Evolutionary conservation across 2,113 vertebrate species (phyloP).

Genomic region (Recurvirostra avosetta): DNA sequence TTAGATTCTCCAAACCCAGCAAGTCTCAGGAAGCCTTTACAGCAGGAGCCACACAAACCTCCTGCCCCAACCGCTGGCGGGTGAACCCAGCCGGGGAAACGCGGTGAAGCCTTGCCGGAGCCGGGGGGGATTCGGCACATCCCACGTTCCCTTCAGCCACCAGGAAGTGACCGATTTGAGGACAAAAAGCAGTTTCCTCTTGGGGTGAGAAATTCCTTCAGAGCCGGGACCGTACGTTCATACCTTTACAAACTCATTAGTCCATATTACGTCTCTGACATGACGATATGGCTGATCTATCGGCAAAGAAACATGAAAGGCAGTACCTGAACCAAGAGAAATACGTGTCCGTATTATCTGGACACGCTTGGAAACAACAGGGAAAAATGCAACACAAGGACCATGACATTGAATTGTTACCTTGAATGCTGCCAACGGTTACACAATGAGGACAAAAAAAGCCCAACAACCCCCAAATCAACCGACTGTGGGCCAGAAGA

Average conservation of each 20-base stretch:
- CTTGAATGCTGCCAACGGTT: not conserved
- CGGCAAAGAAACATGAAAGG: not conserved
- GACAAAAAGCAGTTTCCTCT: not conserved
- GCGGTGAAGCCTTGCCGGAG: accelerated
- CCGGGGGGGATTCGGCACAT: accelerated
- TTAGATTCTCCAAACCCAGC: not conserved
- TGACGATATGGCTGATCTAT: not conserved
- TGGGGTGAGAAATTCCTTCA: not conserved
- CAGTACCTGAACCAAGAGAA: not conserved
- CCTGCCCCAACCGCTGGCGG: accelerated
- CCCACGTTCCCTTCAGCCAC: not conserved
- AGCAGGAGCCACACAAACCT: not conserved
- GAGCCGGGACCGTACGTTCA: accelerated
- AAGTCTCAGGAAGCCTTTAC: not conserved
- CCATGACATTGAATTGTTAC: accelerated
- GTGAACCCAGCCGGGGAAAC: not conserved
- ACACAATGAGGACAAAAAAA: not conserved
- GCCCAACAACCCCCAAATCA: not conserved
- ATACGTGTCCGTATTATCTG: accelerated
- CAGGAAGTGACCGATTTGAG: not conserved
- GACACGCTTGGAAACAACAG: not conserved
- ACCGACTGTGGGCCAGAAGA: accelerated
- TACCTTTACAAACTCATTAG: accelerated
- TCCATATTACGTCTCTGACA: accelerated
- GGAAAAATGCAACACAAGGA: not conserved